Percentiles rank a stretch among this genome's conserved stretches.
Conservation (phyloP, 2,113 vertebrate genomes). For the Hippopotamus amphibius region DNA sequence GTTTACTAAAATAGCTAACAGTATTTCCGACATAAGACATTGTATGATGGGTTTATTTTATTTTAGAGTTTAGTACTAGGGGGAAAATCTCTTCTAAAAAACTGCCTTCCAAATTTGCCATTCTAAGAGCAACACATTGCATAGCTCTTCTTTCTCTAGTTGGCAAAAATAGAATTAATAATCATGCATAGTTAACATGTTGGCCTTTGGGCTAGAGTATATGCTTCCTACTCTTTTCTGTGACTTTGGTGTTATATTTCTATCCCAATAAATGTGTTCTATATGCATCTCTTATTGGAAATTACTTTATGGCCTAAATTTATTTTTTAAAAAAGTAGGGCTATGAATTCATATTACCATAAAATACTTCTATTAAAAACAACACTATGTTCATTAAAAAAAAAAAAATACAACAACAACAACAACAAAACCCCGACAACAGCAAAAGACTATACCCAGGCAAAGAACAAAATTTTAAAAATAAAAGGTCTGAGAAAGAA, state of each 20-base stretch:
- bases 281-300: neutral
- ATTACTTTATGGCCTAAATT: neutral
- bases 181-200: neutral
- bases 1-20: neutral
- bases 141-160: slow-evolving; percentile 1
- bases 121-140: neutral
- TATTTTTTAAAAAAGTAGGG: slow-evolving; percentile 28
- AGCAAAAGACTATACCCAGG: neutral
- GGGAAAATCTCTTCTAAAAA: neutral
- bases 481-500: neutral
- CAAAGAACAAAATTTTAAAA: neutral
- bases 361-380: neutral
- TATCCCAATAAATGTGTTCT: slow-evolving; percentile 14
- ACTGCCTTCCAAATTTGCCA: neutral
- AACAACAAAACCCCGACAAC: neutral
- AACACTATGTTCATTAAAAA: neutral
- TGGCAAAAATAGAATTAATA: neutral
- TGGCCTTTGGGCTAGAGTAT: neutral
- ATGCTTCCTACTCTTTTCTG: neutral
- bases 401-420: neutral
- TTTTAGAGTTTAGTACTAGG: neutral
- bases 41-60: neutral
- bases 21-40: neutral
- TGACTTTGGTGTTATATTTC: slow-evolving; percentile 16
- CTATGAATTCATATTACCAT: neutral